Evolutionary conservation across 2,113 vertebrate species (phyloP).

Genomic region (Furnarius figulus): DNA sequence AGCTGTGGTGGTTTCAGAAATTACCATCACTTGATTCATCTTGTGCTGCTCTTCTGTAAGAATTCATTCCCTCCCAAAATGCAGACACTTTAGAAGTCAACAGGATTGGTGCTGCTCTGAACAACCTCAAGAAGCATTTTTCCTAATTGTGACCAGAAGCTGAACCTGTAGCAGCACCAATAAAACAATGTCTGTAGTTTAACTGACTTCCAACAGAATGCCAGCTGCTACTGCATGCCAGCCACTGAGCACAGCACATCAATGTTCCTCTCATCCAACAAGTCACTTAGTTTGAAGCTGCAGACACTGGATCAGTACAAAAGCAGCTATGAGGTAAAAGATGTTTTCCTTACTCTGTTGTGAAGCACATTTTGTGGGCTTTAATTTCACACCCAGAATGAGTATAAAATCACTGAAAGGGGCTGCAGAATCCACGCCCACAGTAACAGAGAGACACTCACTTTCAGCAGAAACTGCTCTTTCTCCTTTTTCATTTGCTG

Average conservation of each 20-base stretch:
- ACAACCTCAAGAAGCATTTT: background rate
- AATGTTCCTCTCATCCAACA: background rate
- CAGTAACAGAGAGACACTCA: constrained; percentile 38
- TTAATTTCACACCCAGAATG: background rate
- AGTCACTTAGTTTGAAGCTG: background rate
- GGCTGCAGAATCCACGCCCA: background rate
- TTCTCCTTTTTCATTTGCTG: constrained; percentile 92
- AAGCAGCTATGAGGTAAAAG: background rate
- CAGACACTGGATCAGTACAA: background rate
- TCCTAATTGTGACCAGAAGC: background rate
- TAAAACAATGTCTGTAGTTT: background rate
- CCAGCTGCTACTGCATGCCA: background rate
- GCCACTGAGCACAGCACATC: background rate
- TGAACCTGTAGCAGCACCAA: background rate
- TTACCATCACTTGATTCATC: background rate
- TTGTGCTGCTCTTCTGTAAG: background rate
- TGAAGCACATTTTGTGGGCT: background rate
- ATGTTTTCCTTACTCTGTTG: background rate
- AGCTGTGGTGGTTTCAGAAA: background rate
- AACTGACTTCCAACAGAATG: background rate
- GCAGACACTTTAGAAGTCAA: background rate
- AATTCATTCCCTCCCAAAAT: background rate
- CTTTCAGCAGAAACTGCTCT: constrained; percentile 86
- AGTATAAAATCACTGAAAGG: background rate
- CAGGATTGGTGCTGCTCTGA: background rate